A percentile compares a stretch with the other conserved stretches of the same genome.
Conservation (phyloP, 2,888 invertebrate species). For the Aquatica leii region DNA sequence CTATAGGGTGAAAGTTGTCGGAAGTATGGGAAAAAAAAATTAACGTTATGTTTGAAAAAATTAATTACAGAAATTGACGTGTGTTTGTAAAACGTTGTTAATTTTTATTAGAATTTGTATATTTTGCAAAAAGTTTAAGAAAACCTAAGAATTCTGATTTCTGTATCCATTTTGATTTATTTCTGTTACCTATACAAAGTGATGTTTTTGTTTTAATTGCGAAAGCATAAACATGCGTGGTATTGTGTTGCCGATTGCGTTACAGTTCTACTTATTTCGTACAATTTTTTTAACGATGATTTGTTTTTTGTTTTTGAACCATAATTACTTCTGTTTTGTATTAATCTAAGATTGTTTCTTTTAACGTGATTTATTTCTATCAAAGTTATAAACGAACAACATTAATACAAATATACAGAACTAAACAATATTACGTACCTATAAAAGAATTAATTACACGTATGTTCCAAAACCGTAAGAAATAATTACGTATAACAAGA, state of each 20-base stretch:
- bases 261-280: conserved; percentile 48
- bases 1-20: conserved; percentile 41
- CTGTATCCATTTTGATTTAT: conserved; percentile 28
- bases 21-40: conserved; percentile 29
- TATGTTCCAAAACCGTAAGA: too few relatives aligned
- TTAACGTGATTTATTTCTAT: too few relatives aligned
- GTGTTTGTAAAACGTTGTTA: conserved; percentile 39
- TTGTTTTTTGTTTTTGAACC: conserved; percentile 53
- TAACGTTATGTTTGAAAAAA: conserved; percentile 14
- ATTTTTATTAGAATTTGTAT: conserved; percentile 40
- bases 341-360: conserved; percentile 52
- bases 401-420: too few relatives aligned
- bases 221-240: conserved; percentile 32
- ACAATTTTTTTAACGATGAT: conserved; percentile 50
- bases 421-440: too few relatives aligned
- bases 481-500: too few relatives aligned
- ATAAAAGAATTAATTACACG: too few relatives aligned
- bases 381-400: too few relatives aligned
- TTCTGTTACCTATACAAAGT: conserved; percentile 30
- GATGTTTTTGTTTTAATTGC: conserved; percentile 17
- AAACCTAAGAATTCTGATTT: conserved; percentile 11
- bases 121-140: conserved; percentile 24
- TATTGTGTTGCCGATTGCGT: conserved; percentile 50
- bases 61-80: conserved; percentile 37
- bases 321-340: conserved; percentile 56